A percentile compares a stretch with the other conserved stretches of the same genome.
phyloP scores from a whole-genome alignment of 2,888 invertebrate species.

The Hypena proboscidalis region DNA sequence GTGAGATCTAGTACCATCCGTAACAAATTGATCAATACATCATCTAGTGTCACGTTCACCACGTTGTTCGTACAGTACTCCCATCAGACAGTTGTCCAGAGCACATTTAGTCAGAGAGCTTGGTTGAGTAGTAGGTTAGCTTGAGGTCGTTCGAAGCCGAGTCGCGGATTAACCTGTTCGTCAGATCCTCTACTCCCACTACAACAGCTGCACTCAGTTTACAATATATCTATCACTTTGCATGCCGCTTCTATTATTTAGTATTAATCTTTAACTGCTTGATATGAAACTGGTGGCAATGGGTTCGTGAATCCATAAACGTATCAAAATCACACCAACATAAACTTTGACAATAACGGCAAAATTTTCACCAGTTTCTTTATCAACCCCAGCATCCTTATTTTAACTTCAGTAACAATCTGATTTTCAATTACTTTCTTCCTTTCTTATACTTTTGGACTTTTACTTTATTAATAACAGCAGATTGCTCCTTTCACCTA shows the following conservation, averaged over 20 bases:
- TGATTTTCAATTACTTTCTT: slow-evolving; percentile 68
- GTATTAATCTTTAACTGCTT: slow-evolving; percentile 58
- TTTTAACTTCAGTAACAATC: slow-evolving; percentile 69
- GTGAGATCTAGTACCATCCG: slow-evolving; percentile 76
- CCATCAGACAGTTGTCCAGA: slow-evolving; percentile 74
- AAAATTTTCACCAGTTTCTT: slow-evolving; percentile 61
- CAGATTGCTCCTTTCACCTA: slow-evolving; percentile 60
- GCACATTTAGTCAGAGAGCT: slow-evolving; percentile 82
- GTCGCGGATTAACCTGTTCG: slow-evolving; percentile 71
- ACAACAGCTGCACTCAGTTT: slow-evolving; percentile 75
- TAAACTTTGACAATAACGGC: slow-evolving; percentile 16
- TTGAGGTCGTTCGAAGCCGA: slow-evolving; percentile 74
- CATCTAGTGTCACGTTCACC: slow-evolving; percentile 81
- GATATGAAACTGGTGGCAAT: slow-evolving; percentile 59
- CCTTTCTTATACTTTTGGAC: slow-evolving; percentile 62
- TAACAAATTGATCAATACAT: slow-evolving; percentile 76
- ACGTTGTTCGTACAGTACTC: slow-evolving; percentile 75
- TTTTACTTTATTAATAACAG: slow-evolving; percentile 59
- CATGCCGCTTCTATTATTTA: slow-evolving; percentile 81
- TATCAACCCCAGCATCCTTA: slow-evolving; percentile 64
- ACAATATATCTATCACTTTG: slow-evolving; percentile 78
- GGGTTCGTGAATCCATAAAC: slow-evolving; percentile 8
- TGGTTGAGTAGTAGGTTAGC: slow-evolving; percentile 81
- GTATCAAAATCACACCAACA: slow-evolving; percentile 22
- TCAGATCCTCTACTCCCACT: slow-evolving; percentile 73